Conservation (phyloP, 2,797 vertebrate genomes). For the Taenioides sp. region DNA sequence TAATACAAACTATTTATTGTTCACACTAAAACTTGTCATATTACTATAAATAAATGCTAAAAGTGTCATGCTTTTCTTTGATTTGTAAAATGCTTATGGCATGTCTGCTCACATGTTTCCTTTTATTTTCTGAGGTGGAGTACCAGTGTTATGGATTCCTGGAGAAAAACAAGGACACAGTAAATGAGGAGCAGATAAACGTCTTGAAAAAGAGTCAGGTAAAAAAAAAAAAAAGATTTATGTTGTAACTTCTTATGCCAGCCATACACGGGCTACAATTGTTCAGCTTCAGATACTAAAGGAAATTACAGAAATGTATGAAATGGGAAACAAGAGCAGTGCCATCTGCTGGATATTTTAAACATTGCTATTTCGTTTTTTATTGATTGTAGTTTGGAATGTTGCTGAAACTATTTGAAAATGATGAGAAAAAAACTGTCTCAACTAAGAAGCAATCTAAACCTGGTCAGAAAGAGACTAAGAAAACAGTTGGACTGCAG, state of each 20-base stretch:
- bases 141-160: slow-evolving; percentile 96
- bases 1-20: not conserved
- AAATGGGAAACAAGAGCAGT: slow-evolving; percentile 37
- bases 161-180: slow-evolving; percentile 98
- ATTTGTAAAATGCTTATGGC: not conserved
- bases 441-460: slow-evolving; percentile 72
- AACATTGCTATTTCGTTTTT: slow-evolving; percentile 1
- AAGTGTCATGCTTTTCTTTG: not conserved
- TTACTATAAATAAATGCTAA: not conserved
- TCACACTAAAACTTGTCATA: not conserved
- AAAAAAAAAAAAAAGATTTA: slow-evolving; percentile 29
- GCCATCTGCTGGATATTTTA: slow-evolving; percentile 65
- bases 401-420: slow-evolving; percentile 87
- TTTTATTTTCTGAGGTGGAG: slow-evolving; percentile 84
- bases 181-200: slow-evolving; percentile 96
- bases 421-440: slow-evolving; percentile 80
- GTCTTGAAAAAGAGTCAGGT: slow-evolving; percentile 96
- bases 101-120: slow-evolving; percentile 1
- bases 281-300: slow-evolving; percentile 53
- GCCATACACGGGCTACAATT: slow-evolving; percentile 56
- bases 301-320: slow-evolving; percentile 35
- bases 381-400: slow-evolving; percentile 83
- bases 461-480: slow-evolving; percentile 83
- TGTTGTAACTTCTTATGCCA: slow-evolving; percentile 26
- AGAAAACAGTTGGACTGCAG: slow-evolving; percentile 95